Conservation (phyloP, 2,888 invertebrate genomes). For the Polia nebulosa region DNA sequence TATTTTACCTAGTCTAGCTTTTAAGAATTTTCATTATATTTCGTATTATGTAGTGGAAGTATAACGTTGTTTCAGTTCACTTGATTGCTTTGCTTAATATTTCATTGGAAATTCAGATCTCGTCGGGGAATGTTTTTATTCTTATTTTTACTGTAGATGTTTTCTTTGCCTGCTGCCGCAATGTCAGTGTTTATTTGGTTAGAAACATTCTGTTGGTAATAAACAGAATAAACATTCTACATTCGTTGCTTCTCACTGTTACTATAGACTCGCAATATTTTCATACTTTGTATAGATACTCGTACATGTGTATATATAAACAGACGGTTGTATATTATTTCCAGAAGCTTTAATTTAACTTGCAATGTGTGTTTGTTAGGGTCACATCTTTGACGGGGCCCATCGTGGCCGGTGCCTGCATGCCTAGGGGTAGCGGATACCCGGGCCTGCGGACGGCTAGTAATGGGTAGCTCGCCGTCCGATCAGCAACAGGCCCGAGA, state of each 20-base stretch:
- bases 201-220: not conserved
- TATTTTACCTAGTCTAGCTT: not conserved
- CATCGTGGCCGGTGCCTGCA: too few species aligned
- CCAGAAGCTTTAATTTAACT: too few species aligned
- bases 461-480: too few species aligned
- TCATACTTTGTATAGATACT: not conserved
- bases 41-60: not conserved
- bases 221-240: not conserved
- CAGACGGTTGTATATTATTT: too few species aligned
- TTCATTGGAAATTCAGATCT: conserved; percentile 21
- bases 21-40: not conserved
- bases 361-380: too few species aligned
- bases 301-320: too few species aligned
- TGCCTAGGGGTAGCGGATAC: too few species aligned
- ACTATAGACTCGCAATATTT: not conserved
- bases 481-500: too few species aligned
- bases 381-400: too few species aligned
- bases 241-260: not conserved
- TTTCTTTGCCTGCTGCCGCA: not conserved
- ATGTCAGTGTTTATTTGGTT: conserved; percentile 14
- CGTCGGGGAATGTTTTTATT: not conserved
- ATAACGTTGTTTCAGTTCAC: conserved; percentile 20
- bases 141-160: conserved; percentile 2
- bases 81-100: conserved; percentile 15
- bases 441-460: too few species aligned